Evolutionary conservation across 2,888 invertebrate genomes (phyloP).

Genomic region (Neuroscelio doddi): DNA sequence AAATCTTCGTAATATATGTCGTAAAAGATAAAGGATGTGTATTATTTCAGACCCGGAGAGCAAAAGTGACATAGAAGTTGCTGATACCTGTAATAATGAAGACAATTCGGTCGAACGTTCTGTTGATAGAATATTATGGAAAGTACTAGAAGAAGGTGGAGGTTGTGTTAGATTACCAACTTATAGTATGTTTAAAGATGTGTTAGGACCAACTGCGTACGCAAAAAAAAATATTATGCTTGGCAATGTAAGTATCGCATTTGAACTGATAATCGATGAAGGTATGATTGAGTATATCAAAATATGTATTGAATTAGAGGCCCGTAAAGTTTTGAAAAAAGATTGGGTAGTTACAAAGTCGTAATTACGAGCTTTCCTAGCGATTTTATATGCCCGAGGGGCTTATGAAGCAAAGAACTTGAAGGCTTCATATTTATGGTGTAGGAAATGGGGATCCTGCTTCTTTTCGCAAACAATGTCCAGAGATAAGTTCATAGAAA

Average conservation of each 20-base stretch:
- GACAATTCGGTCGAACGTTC: background rate
- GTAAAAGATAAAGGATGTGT: too few relatives aligned
- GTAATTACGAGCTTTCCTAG: background rate
- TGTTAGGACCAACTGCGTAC: conserved; percentile 26
- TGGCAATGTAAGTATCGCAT: too few relatives aligned
- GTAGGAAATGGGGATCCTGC: conserved; percentile 46
- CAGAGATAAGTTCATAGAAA: conserved; percentile 29
- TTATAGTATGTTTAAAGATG: conserved; percentile 45
- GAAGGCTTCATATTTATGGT: conserved; percentile 40
- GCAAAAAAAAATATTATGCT: conserved; percentile 14
- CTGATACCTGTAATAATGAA: background rate
- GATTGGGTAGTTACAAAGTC: too few relatives aligned
- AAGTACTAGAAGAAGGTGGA: too few relatives aligned
- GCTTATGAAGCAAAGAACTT: conserved; percentile 47
- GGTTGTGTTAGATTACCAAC: conserved; percentile 34
- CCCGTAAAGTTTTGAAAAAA: too few relatives aligned
- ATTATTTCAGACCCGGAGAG: too few relatives aligned
- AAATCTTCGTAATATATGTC: too few relatives aligned
- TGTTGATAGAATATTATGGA: background rate
- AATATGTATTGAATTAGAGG: too few relatives aligned
- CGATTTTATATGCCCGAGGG: conserved; percentile 46
- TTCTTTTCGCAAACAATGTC: conserved; percentile 23
- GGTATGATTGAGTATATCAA: too few relatives aligned
- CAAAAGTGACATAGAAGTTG: background rate
- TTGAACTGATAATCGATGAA: too few relatives aligned